Conservation (phyloP, 2,113 vertebrate genomes). For the Bubo blakistoni region DNA sequence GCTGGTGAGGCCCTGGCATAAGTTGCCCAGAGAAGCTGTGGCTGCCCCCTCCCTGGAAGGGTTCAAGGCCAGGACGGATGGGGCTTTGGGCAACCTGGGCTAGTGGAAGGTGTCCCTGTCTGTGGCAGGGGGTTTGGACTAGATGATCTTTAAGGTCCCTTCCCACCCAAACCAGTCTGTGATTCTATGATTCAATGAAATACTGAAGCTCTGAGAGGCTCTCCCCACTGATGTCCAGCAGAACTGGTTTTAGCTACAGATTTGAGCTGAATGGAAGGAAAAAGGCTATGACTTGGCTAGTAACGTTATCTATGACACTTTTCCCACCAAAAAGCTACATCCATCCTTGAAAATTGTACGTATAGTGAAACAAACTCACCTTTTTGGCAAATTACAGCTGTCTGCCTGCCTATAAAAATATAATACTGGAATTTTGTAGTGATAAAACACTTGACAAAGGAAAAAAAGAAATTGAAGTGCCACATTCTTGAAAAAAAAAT, state of each 20-base stretch:
- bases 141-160: not conserved
- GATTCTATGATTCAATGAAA: not conserved
- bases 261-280: not conserved
- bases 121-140: no score
- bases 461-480: not conserved
- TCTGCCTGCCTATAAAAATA: not conserved
- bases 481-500: not conserved
- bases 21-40: no score
- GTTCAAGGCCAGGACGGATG: no score
- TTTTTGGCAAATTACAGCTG: not conserved
- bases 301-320: not conserved
- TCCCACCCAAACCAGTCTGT: not conserved
- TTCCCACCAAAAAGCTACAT: not conserved
- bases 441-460: not conserved
- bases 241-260: not conserved
- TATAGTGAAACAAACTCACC: accelerated
- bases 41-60: no score
- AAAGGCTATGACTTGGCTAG: not conserved
- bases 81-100: no score
- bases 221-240: accelerated
- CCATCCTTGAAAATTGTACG: not conserved
- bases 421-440: not conserved
- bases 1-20: no score
- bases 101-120: no score
- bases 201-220: not conserved